Percentiles rank a stretch among this genome's conserved stretches.
phyloP scores from a whole-genome alignment of 1,140 invertebrate species.

The Drosophila leontia region DNA sequence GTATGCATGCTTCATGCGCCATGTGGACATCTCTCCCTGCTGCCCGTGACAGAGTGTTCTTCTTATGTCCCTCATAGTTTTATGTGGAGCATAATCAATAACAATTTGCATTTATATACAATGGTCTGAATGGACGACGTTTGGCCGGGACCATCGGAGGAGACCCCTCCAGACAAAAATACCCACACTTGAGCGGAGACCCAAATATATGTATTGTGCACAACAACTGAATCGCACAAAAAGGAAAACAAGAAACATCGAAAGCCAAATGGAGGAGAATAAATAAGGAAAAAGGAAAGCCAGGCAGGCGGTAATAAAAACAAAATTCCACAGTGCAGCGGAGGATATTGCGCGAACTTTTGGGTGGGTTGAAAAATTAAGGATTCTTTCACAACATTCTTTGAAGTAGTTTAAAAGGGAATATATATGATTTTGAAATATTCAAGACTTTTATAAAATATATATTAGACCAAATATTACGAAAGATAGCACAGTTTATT shows the following conservation, averaged over 20 bases:
- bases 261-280: slow-evolving; percentile 50
- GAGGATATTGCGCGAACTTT: slow-evolving; percentile 8
- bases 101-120: slow-evolving; percentile 77
- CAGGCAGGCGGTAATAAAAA: slow-evolving; percentile 15
- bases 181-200: slow-evolving; percentile 23
- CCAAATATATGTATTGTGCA: slow-evolving; percentile 21
- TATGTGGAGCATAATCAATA: slow-evolving; percentile 79
- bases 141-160: slow-evolving; percentile 13
- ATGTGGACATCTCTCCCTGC: slow-evolving; percentile 1
- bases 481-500: background rate
- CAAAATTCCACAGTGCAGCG: slow-evolving; percentile 11
- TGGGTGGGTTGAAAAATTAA: slow-evolving; percentile 4
- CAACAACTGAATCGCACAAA: slow-evolving; percentile 24
- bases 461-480: background rate
- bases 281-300: slow-evolving; percentile 7
- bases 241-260: slow-evolving; percentile 31
- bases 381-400: slow-evolving; percentile 9
- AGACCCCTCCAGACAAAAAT: slow-evolving; percentile 30
- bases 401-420: slow-evolving; percentile 13
- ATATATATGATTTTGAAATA: background rate
- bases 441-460: background rate
- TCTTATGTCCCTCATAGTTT: slow-evolving; percentile 50
- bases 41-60: slow-evolving; percentile 36
- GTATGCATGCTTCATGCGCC: slow-evolving; percentile 1
- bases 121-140: slow-evolving; percentile 49